Conservation (phyloP, 2,888 invertebrate species). For the Lacanobia oleracea region DNA sequence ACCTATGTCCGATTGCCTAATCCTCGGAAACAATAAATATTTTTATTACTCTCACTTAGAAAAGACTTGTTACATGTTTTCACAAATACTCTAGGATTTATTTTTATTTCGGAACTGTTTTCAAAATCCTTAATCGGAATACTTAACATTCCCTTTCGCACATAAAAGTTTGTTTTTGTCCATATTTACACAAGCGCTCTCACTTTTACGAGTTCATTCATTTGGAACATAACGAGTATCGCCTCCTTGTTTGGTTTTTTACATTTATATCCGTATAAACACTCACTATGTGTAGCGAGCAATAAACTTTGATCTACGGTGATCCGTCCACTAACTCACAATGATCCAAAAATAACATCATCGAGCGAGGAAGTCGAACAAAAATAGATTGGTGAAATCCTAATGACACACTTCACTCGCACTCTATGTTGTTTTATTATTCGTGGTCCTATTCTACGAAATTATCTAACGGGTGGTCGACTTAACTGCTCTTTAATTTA, state of each 20-base stretch:
- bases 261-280: conserved; percentile 62
- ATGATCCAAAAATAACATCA: conserved; percentile 75
- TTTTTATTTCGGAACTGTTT: conserved; percentile 21
- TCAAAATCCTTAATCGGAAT: conserved; percentile 16
- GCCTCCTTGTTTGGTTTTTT: conserved; percentile 57
- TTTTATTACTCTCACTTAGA: not conserved
- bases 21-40: not conserved
- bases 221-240: conserved; percentile 59
- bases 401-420: conserved; percentile 85
- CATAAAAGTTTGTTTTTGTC: conserved; percentile 45
- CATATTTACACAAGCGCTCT: conserved; percentile 28
- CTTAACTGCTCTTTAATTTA: conserved; percentile 73
- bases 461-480: conserved; percentile 82
- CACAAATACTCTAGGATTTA: conserved; percentile 12
- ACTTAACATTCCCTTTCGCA: conserved; percentile 32
- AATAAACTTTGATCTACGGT: conserved; percentile 82
- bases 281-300: conserved; percentile 70
- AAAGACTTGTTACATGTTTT: conserved; percentile 1
- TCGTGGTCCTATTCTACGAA: conserved; percentile 75
- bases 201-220: conserved; percentile 60
- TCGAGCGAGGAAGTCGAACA: conserved; percentile 69
- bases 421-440: conserved; percentile 73
- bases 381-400: conserved; percentile 83
- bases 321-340: conserved; percentile 76
- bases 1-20: not conserved